Base-by-base conservation (phyloP, 2,888 invertebrate species). In the Lithophane leautieri region DNA sequence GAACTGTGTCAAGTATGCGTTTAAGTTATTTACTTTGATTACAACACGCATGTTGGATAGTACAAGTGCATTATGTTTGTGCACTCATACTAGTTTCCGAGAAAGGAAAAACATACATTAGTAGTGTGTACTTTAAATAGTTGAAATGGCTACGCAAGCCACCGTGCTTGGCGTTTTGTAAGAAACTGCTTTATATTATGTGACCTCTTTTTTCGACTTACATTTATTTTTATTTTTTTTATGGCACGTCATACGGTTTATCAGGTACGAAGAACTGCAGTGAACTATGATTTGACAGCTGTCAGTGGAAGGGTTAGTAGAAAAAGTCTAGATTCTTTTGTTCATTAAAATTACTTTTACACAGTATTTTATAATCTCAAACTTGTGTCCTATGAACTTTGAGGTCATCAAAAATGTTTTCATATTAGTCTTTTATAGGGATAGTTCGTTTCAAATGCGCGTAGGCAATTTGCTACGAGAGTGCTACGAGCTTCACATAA, bases 1-100 rank as follows among this genome's bases (percentile, higher is more conserved):
- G 58, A 88, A 79, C 79, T 85, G 73, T 88, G 88, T 88, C 88
- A 88, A 88, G 87, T 88, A 79, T 86, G 75, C 73, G 47, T 73
- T 77, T 77, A 79, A 76, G 76, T 82, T 80, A 80, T 84, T 88
- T 88, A 72, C 81, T 86, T 81, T 77, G 71, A 81, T 86, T 83
- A 74, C 79, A 70, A 70, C 74, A 76, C 66, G 47, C 44, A 28
- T n/a, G 61, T 63, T 56, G 60, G 68, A 58, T 78, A 60, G 22
- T 44, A 75, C 65, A 70, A 82, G 69, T 76, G 70, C 62, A 60
- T 70, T 85, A 67, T 79, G 67, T 75, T 85, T 76, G 70, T 74
- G 40, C 71, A 76, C 73, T 85, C n/a, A 67, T 65, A 44, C 16
- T 28, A 47, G 42, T 61, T 77, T 73, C 70, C 63, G 44, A 62